Conservation (phyloP, 2,888 invertebrate genomes). For the Plemyria rubiginata region DNA sequence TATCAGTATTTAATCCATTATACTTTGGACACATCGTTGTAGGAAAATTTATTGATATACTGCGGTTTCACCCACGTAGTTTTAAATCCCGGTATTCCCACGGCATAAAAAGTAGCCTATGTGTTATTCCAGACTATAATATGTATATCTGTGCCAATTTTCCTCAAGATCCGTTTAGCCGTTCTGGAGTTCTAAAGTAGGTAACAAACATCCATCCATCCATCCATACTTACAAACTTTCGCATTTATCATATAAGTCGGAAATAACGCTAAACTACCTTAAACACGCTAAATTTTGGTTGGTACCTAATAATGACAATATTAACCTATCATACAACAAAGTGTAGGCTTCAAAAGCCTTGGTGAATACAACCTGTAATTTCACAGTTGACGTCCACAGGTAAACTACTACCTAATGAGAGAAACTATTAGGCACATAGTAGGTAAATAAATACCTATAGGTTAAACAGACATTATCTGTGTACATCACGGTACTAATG, state of each 20-base stretch:
- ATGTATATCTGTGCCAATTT: too few relatives aligned
- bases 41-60: conserved; percentile 6
- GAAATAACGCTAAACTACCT: conserved; percentile 1
- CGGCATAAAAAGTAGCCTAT: too few relatives aligned
- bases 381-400: conserved; percentile 5
- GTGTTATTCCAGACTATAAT: too few relatives aligned
- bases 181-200: too few relatives aligned
- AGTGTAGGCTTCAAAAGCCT: not conserved
- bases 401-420: not conserved
- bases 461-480: conserved; percentile 8
- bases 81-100: too few relatives aligned
- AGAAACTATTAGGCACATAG: not conserved
- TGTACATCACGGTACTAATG: not conserved
- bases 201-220: too few relatives aligned
- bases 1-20: too few relatives aligned
- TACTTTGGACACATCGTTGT: not conserved
- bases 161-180: too few relatives aligned
- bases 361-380: conserved; percentile 3
- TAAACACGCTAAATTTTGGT: not conserved
- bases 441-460: conserved; percentile 1
- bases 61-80: too few relatives aligned
- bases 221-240: too few relatives aligned
- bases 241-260: too few relatives aligned
- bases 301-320: not conserved
- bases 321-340: not conserved